Evolutionary conservation across 1,140 invertebrate species (phyloP), one percentile per base, ranked within the genome.

Genomic region (Drosophila triauraria): DNA sequence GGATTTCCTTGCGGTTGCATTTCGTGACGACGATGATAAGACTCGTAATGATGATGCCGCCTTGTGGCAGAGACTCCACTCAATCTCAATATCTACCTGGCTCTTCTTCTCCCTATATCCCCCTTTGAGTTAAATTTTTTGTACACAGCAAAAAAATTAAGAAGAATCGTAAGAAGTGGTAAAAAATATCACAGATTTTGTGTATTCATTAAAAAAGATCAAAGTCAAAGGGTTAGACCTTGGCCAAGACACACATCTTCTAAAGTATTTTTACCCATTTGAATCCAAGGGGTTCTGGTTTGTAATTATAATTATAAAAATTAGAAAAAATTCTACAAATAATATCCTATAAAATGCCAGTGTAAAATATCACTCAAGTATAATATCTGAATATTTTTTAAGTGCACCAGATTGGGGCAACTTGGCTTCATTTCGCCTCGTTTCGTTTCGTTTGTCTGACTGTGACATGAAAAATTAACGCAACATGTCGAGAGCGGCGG

Each of bases 401-500:
- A 17, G 32, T 67, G 50, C 59, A 10, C 2, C 35, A 58, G 57
- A 67, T 79, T 71, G 75, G 56, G 67, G 53, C 62, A 80, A 83
- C 43, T 80, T 48, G 48, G 58, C 63, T 70, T 75, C 47, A 51
- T 61, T 72, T 74, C 61, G 35, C 51, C 38, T 71, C 17, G 40
- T 40, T 75, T 77, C 61, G 62, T 64, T 77, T 64, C 43, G 61
- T 61, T 58, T 78, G 38, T 72, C 62, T 68, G 71, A 72, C 67
- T 79, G 67, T 60, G 77, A 79, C 77, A 80, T 79, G 77, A 79
- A 79, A 80, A 79, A 79, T 79, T 79, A 79, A 79, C 70, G 82
- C 82, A 86, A 64, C 51, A 68, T 69, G 43, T 57, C 50, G 68
- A 57, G 43, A 23, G 64, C 68, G 25, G 27, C 20, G 0, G 20